A percentile compares a stretch with the other conserved stretches of the same genome.
Evolutionary conservation across 2,797 vertebrate genomes (phyloP).

Genomic region (Lateolabrax maculatus): DNA sequence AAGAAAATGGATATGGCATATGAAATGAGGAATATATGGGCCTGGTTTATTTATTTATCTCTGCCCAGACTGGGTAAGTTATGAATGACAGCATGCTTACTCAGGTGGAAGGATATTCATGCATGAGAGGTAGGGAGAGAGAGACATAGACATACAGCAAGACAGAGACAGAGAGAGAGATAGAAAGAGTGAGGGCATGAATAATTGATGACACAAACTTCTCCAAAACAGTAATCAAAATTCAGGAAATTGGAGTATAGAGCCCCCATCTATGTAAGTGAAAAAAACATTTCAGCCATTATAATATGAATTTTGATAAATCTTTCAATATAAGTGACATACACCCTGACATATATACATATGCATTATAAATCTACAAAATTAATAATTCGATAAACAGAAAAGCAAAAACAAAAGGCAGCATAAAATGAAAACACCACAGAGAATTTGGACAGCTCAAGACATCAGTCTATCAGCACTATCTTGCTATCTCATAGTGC

Average conservation of each 20-base stretch:
- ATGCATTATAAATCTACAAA: conserved; percentile 21
- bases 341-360: conserved; percentile 34
- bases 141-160: conserved; percentile 44
- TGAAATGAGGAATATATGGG: conserved; percentile 74
- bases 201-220: conserved; percentile 76
- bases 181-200: conserved; percentile 62
- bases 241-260: conserved; percentile 47
- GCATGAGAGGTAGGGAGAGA: conserved; percentile 59
- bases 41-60: conserved; percentile 73
- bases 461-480: not conserved
- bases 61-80: conserved; percentile 58
- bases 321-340: conserved; percentile 48
- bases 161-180: conserved; percentile 40
- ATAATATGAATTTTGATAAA: conserved; percentile 48
- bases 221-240: conserved; percentile 65
- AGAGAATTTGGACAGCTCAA: not conserved
- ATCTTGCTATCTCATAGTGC: not conserved
- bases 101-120: conserved; percentile 75
- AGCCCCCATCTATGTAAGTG: conserved; percentile 24
- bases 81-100: conserved; percentile 78
- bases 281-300: conserved; percentile 47
- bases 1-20: conserved; percentile 68
- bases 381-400: conserved; percentile 51
- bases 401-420: conserved; percentile 18
- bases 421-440: not conserved